Evolutionary conservation across 1,140 invertebrate genomes (phyloP).

Genomic region (Galendromus occidentalis): DNA sequence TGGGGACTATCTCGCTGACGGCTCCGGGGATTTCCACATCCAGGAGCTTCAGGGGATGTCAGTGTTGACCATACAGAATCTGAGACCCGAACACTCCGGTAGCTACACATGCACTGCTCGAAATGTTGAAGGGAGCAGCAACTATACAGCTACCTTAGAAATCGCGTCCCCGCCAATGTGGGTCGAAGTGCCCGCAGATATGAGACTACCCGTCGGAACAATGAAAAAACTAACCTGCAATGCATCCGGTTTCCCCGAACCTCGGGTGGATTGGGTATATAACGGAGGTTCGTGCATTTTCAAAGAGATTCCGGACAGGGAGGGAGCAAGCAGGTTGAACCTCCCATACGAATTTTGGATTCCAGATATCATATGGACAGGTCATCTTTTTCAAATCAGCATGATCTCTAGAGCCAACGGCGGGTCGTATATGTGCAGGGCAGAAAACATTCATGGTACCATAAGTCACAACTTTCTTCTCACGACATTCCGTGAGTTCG

Average conservation of each 20-base stretch:
- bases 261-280: neutral
- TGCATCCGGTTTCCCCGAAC: neutral
- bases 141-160: neutral
- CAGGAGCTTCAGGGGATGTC: conserved; percentile 7
- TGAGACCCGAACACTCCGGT: conserved; percentile 13
- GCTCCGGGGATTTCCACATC: neutral
- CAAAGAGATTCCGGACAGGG: no score
- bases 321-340: no score
- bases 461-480: no score
- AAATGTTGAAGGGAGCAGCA: neutral
- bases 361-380: no score
- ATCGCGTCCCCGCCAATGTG: neutral
- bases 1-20: neutral
- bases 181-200: neutral
- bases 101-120: conserved; percentile 13
- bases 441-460: no score
- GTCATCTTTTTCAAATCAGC: no score
- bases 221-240: neutral
- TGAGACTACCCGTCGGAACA: neutral
- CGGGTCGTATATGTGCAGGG: no score
- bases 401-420: no score
- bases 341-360: no score
- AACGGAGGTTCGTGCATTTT: neutral
- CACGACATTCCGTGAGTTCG: no score
- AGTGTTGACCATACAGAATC: conserved; percentile 12